A percentile compares a stretch with the other conserved stretches of the same genome.
These are phyloP conservation scores for Parnassius glacialis DNA, from an alignment of 2,888 invertebrate genomes.

Conservation along the genomic window DNA sequence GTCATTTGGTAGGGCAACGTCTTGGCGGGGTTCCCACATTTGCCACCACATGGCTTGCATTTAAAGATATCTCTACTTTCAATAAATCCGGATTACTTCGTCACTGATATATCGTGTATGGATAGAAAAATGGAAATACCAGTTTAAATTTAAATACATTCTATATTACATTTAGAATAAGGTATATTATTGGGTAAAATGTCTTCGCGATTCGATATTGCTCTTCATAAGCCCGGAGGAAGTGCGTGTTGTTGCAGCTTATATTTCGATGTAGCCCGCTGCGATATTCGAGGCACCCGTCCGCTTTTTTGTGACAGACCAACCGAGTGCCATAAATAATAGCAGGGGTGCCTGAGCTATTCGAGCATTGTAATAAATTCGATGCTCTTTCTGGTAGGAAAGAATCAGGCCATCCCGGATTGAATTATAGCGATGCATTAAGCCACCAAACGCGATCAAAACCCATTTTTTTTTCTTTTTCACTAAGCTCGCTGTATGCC, in stretches of 20 bases:
- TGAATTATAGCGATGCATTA: slow-evolving; percentile 80
- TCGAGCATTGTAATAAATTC: slow-evolving; percentile 78
- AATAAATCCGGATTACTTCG: slow-evolving; percentile 74
- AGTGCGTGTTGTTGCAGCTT: slow-evolving; percentile 80
- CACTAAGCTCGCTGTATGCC: slow-evolving; percentile 56
- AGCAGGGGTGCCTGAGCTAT: slow-evolving; percentile 74
- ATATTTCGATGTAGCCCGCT: slow-evolving; percentile 76
- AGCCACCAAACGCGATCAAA: slow-evolving; percentile 70
- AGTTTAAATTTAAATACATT: slow-evolving; percentile 49
- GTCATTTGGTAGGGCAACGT: slow-evolving; percentile 71
- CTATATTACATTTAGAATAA: slow-evolving; percentile 39
- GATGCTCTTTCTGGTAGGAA: slow-evolving; percentile 78
- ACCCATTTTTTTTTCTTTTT: slow-evolving; percentile 66
- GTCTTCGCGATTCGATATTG: slow-evolving; percentile 51
- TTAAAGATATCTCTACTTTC: slow-evolving; percentile 69
- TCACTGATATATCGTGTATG: slow-evolving; percentile 57
- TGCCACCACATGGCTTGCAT: slow-evolving; percentile 73
- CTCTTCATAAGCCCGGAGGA: slow-evolving; percentile 62
- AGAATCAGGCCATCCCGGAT: slow-evolving; percentile 66
- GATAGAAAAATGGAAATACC: slow-evolving; percentile 42
- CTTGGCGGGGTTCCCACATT: slow-evolving; percentile 80
- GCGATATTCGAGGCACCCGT: slow-evolving; percentile 77
- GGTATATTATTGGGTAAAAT: slow-evolving; percentile 49
- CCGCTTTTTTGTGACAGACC: slow-evolving; percentile 79
- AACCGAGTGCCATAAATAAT: slow-evolving; percentile 80